Evolutionary conservation across 1,140 invertebrate species (phyloP).

Genomic region (Hirudo medicinalis): DNA sequence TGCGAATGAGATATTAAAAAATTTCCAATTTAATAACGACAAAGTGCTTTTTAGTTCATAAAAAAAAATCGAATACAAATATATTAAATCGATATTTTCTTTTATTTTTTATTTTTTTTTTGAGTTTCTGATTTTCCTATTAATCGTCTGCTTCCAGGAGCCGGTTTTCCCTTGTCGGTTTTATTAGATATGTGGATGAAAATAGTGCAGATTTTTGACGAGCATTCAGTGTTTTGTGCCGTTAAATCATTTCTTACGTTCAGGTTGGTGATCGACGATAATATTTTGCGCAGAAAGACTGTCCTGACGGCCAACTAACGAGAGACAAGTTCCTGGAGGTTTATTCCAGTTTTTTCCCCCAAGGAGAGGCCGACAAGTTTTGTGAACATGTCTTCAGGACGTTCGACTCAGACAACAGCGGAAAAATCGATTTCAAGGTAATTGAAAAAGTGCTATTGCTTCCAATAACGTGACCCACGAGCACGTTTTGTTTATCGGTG

Average conservation of each 20-base stretch:
- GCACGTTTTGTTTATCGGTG: too few relatives aligned
- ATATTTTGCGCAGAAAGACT: conserved; percentile 79
- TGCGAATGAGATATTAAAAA: too few relatives aligned
- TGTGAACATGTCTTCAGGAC: conserved; percentile 20
- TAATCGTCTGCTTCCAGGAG: background rate
- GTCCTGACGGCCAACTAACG: conserved; percentile 88
- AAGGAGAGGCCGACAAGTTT: conserved; percentile 32
- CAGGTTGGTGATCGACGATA: background rate
- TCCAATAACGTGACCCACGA: too few relatives aligned
- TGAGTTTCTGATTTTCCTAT: background rate
- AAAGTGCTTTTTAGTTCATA: too few relatives aligned
- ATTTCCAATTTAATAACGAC: too few relatives aligned
- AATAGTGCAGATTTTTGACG: background rate
- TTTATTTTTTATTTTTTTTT: too few relatives aligned
- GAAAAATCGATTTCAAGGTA: conserved; percentile 29
- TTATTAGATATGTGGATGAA: background rate
- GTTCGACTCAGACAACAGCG: conserved; percentile 19
- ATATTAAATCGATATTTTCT: too few relatives aligned
- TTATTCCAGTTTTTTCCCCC: conserved; percentile 86
- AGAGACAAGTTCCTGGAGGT: conserved; percentile 97
- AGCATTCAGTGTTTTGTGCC: too few relatives aligned
- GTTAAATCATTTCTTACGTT: background rate
- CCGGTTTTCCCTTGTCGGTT: background rate
- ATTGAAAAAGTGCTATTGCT: too few relatives aligned
- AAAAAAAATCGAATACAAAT: too few relatives aligned